These are phyloP conservation scores for Brachionus calyciflorus DNA, from an alignment of 1,140 invertebrate genomes.

Conservation along the genomic window DNA sequence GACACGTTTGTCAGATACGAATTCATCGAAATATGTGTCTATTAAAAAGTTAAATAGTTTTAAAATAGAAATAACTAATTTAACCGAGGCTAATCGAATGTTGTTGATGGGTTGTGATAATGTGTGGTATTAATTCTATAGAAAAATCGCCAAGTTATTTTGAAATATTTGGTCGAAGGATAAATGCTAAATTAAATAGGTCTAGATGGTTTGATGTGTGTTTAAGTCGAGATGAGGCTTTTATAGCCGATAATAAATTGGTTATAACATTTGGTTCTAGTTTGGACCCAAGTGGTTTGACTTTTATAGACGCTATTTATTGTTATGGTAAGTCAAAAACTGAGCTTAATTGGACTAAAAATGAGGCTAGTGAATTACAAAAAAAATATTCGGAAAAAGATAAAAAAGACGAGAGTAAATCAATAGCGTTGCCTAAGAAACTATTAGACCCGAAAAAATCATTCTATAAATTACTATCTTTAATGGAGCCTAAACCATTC, in stretches of 20 bases:
- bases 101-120: constrained; percentile 58
- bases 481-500: constrained; percentile 38
- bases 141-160: constrained; percentile 77
- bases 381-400: constrained; percentile 55
- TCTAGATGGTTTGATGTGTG: constrained; percentile 92
- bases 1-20: constrained; percentile 71
- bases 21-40: constrained; percentile 66
- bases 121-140: constrained; percentile 80
- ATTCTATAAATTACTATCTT: not conserved
- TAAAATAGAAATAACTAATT: constrained; percentile 80
- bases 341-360: constrained; percentile 89
- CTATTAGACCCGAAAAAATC: not conserved
- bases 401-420: not conserved
- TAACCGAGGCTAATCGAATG: constrained; percentile 77
- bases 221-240: constrained; percentile 85
- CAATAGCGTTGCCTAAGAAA: not conserved
- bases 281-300: constrained; percentile 75
- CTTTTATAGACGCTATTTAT: constrained; percentile 88
- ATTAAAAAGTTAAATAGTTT: constrained; percentile 74
- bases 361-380: constrained; percentile 77
- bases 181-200: constrained; percentile 70
- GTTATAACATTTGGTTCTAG: constrained; percentile 80
- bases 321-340: constrained; percentile 91
- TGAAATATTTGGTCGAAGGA: constrained; percentile 79
- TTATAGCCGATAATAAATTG: constrained; percentile 86